A percentile compares a stretch with the other conserved stretches of the same genome.
Conservation (phyloP, 2,113 vertebrate species). For the Lampris incognitus region DNA sequence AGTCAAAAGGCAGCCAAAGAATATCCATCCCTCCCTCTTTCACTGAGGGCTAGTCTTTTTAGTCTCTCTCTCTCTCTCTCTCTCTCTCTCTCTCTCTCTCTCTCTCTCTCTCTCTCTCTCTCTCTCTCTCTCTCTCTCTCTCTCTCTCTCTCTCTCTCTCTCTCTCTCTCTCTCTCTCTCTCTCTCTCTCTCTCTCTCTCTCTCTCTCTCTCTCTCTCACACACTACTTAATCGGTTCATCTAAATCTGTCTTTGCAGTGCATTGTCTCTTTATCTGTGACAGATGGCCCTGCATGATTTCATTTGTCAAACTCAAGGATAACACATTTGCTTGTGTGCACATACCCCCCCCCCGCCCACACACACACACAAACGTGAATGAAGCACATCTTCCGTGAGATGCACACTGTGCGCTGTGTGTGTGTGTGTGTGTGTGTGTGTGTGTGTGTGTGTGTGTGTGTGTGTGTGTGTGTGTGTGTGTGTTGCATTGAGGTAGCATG, state of each 20-base stretch:
- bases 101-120: not conserved
- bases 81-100: not conserved
- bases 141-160: not conserved
- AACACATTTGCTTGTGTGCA: not conserved
- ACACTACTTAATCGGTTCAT: constrained; percentile 25
- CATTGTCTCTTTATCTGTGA: constrained; percentile 30
- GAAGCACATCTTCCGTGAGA: constrained; percentile 16
- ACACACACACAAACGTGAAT: constrained; percentile 15
- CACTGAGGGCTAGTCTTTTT: constrained; percentile 46
- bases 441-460: not conserved
- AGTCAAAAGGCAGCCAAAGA: constrained; percentile 20
- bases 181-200: constrained; percentile 12
- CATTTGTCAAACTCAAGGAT: constrained; percentile 41
- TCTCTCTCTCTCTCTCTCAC: not conserved
- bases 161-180: constrained; percentile 4
- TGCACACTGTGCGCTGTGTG: not conserved
- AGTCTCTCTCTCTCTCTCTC: constrained; percentile 18
- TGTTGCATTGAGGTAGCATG: not conserved
- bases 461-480: not conserved
- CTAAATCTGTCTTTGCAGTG: constrained; percentile 43
- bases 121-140: constrained; percentile 2
- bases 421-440: not conserved
- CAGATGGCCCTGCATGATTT: constrained; percentile 71
- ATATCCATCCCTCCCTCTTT: constrained; percentile 5
- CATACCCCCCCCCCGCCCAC: not conserved